Evolutionary conservation across 2,797 vertebrate genomes (phyloP).

Genomic region (Chrysolophus pictus): DNA sequence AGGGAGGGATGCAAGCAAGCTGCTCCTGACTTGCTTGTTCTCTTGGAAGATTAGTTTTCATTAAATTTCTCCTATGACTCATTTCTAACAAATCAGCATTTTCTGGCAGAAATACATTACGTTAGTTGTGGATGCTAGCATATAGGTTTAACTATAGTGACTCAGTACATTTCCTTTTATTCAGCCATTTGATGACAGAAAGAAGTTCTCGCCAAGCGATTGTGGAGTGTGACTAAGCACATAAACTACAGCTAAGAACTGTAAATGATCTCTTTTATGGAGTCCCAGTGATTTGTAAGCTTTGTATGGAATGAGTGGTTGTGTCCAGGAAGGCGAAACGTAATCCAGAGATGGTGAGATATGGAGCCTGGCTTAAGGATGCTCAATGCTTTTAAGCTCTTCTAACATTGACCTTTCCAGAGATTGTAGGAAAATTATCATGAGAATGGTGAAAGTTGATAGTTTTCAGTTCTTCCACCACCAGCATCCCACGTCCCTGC

Average conservation of each 20-base stretch:
- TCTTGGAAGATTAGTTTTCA: neutral
- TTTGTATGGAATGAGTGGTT: neutral
- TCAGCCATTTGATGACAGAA: neutral
- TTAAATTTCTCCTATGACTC: neutral
- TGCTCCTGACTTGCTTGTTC: neutral
- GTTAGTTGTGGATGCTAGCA: neutral
- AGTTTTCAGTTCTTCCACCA: neutral
- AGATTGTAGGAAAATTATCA: neutral
- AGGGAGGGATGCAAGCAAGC: neutral
- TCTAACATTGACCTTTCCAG: neutral
- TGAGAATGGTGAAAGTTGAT: neutral
- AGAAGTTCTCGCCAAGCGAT: neutral
- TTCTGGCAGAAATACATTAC: neutral
- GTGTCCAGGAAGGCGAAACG: neutral
- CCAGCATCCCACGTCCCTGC: neutral
- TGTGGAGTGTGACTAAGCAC: neutral
- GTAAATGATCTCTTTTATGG: neutral
- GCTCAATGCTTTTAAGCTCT: neutral
- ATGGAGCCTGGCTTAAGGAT: rapidly evolving
- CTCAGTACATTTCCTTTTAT: neutral
- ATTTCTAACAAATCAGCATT: neutral
- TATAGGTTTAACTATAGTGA: neutral
- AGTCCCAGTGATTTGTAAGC: neutral
- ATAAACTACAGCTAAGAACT: neutral
- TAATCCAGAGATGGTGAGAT: rapidly evolving